These are phyloP conservation scores for Eulithis prunata DNA, from an alignment of 2,888 invertebrate genomes.

Conservation along the genomic window DNA sequence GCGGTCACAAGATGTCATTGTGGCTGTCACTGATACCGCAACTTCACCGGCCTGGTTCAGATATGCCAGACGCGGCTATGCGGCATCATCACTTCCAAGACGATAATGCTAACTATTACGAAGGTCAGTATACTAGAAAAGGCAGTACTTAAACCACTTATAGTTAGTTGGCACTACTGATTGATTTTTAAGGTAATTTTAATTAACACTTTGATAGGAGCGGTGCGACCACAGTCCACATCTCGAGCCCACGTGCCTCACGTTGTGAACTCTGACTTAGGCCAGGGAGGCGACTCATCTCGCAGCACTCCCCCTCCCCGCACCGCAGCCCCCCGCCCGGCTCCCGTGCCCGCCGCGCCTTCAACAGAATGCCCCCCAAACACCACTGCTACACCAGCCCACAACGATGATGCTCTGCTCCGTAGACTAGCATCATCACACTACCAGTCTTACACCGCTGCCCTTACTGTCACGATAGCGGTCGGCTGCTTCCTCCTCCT, in stretches of 20 bases:
- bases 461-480: slow-evolving; percentile 93
- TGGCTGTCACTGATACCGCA: slow-evolving; percentile 97
- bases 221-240: slow-evolving; percentile 90
- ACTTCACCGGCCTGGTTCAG: slow-evolving; percentile 91
- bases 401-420: slow-evolving; percentile 88
- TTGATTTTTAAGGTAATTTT: too few species aligned
- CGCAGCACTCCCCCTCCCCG: slow-evolving; percentile 75
- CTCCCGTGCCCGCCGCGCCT: slow-evolving; percentile 75
- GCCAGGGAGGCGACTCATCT: slow-evolving; percentile 56
- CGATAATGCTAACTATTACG: slow-evolving; percentile 90
- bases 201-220: slow-evolving; percentile 76
- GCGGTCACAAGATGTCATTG: slow-evolving; percentile 96
- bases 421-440: slow-evolving; percentile 92
- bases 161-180: too few species aligned
- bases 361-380: slow-evolving; percentile 92
- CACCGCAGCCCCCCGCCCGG: slow-evolving; percentile 70
- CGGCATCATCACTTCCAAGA: slow-evolving; percentile 94
- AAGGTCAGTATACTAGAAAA: slow-evolving; percentile 88
- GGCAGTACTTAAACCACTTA: too few species aligned
- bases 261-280: slow-evolving; percentile 70
- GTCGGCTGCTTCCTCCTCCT: slow-evolving; percentile 93
- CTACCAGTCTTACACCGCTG: slow-evolving; percentile 95
- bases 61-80: slow-evolving; percentile 91
- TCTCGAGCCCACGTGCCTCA: slow-evolving; percentile 87
- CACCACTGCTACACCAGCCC: slow-evolving; percentile 69